Evolutionary conservation across 2,888 invertebrate species (phyloP).

Genomic region (Alitta virens): DNA sequence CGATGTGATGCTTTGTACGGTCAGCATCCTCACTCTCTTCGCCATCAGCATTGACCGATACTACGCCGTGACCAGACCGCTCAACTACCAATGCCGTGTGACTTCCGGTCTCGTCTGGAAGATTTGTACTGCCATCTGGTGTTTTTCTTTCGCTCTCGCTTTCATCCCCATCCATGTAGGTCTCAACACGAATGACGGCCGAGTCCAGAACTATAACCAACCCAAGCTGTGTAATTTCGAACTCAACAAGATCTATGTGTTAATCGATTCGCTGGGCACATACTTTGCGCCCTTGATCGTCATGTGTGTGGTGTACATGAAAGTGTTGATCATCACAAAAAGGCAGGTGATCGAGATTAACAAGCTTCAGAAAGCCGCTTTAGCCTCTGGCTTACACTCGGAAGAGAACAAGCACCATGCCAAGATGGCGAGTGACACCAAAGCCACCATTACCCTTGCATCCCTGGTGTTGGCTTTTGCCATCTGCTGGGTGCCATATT

Average conservation of each 20-base stretch:
- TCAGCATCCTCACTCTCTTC: conserved; percentile 31
- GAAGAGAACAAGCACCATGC: conserved; percentile 4
- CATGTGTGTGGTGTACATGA: conserved; percentile 30
- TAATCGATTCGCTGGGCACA: conserved; percentile 27
- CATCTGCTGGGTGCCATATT: conserved; percentile 33
- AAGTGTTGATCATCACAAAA: conserved; percentile 25
- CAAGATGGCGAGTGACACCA: conserved; percentile 26
- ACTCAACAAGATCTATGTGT: conserved; percentile 28
- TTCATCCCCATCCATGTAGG: conserved; percentile 33
- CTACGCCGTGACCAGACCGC: conserved; percentile 26
- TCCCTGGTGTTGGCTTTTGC: conserved; percentile 32
- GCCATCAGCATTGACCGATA: conserved; percentile 31
- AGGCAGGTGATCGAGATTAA: conserved; percentile 31
- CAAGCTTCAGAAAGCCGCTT: conserved; percentile 19
- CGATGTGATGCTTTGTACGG: conserved; percentile 33
- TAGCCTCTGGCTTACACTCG: conserved; percentile 6
- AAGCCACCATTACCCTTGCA: conserved; percentile 31
- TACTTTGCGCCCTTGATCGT: conserved; percentile 30
- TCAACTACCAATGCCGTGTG: conserved; percentile 27
- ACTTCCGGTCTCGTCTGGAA: conserved; percentile 18
- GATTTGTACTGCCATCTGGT: conserved; percentile 27
- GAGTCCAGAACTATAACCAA: conserved; percentile 21
- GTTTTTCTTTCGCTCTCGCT: conserved; percentile 30
- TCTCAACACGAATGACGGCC: conserved; percentile 27
- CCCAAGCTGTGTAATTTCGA: conserved; percentile 25